Percentiles rank a stretch among this genome's conserved stretches.
Conservation (phyloP, 1,140 invertebrate species). For the Palaemon carinicauda region DNA sequence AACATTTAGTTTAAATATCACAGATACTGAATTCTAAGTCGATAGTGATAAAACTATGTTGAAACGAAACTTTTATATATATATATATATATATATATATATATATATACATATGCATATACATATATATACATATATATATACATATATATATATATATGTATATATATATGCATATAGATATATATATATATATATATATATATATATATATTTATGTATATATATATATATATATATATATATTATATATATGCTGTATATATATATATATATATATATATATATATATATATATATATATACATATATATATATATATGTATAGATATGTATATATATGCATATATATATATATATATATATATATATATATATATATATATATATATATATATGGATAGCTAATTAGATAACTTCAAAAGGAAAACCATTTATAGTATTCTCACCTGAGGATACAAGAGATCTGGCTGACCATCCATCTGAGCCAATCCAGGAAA, state of each 20-base stretch:
- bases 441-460: constrained; percentile 77
- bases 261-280: background rate
- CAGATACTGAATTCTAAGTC: too few species aligned
- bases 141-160: too few species aligned
- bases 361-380: background rate
- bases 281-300: background rate
- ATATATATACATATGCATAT: too few species aligned
- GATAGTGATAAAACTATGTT: too few species aligned
- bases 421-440: background rate
- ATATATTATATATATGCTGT: background rate
- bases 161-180: background rate
- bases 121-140: too few species aligned
- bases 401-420: background rate
- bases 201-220: background rate
- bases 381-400: background rate
- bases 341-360: background rate
- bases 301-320: background rate
- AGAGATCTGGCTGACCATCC: constrained; percentile 88
- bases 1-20: too few species aligned
- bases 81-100: too few species aligned
- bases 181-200: background rate
- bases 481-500: constrained; percentile 95
- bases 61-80: too few species aligned
- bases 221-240: background rate
- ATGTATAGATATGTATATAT: background rate